Conservation (phyloP, 1,140 invertebrate genomes). For the Drosophila sturtevanti region DNA sequence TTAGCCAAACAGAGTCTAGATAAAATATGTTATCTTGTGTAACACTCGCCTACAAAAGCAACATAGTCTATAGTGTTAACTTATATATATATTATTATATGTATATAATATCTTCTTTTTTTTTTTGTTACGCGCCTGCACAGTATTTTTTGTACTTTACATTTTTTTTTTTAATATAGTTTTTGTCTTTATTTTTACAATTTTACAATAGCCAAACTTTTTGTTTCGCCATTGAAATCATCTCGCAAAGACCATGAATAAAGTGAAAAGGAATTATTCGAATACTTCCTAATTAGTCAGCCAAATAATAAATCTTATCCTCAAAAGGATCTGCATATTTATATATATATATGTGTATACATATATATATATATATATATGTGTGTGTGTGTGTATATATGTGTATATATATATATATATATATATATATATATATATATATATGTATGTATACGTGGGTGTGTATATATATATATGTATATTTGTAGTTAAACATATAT, state of each 20-base stretch:
- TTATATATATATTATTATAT: slow-evolving; percentile 18
- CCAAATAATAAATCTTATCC: slow-evolving; percentile 5
- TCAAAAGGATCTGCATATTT: not conserved
- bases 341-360: not conserved
- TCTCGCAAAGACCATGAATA: not conserved
- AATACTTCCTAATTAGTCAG: not conserved
- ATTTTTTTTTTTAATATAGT: slow-evolving; percentile 39
- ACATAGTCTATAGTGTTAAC: slow-evolving; percentile 38
- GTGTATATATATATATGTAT: not conserved
- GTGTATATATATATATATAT: not conserved
- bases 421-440: not conserved
- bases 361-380: not conserved
- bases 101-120: slow-evolving; percentile 44
- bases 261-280: not conserved
- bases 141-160: slow-evolving; percentile 69
- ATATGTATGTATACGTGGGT: not conserved
- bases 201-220: slow-evolving; percentile 2
- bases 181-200: slow-evolving; percentile 3
- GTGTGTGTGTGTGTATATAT: no score
- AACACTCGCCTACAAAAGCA: slow-evolving; percentile 33
- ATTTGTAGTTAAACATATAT: not conserved
- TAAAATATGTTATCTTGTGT: not conserved
- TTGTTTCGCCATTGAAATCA: not conserved
- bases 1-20: slow-evolving; percentile 7
- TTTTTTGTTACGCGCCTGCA: slow-evolving; percentile 47